Evolutionary conservation across 2,888 invertebrate species (phyloP), one percentile per base, ranked within the genome.

Genomic region (Mesodorylaimus sp.): DNA sequence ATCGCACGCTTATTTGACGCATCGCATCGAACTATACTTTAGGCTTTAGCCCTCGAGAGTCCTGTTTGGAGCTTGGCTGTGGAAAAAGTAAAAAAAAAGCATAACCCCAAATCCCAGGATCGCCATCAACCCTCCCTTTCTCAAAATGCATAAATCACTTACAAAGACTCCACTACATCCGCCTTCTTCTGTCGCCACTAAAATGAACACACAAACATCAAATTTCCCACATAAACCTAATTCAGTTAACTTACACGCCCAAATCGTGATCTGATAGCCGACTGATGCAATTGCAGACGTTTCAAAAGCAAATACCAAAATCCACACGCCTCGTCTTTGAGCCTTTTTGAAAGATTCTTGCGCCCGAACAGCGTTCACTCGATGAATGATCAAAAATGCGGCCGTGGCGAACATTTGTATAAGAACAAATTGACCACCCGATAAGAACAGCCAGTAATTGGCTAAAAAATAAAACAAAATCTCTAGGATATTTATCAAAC

Each of bases 141-240:
- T n/a, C 7, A 39, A 28, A 28, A 13, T 7, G 23, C 10, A 21
- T n/a, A n/a, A n/a, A 44, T 2, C 21, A 45, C 50, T 45, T 13
- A 50, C 50, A 25, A 50, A 50, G 23, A 50, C 45, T 7, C 50
- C 50, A 21, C 45, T 45, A 29, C 50, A 50, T 3, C 50, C 44
- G 3, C 2, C 21, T 21, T 19, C 13, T 19, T 50, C 50, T n/a
- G 26, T 28, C 38, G 44, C 50, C 10, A 26, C 37, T 16, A 43
- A 5, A 28, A 49, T 43, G 3, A 49, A 13, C 13, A 25, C 48
- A 7, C 41, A 19, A 21, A 48, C 2, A 26, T 48, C 48, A n/a
- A 48, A 42, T 23, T 10, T 29, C 3, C 5, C 21, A 24, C 28
- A 25, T 29, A 48, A 25, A 21, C 48, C n/a, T n/a, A n/a, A n/a